phyloP scores from a whole-genome alignment of 2,113 vertebrate species.

The Mungos mungo region DNA sequence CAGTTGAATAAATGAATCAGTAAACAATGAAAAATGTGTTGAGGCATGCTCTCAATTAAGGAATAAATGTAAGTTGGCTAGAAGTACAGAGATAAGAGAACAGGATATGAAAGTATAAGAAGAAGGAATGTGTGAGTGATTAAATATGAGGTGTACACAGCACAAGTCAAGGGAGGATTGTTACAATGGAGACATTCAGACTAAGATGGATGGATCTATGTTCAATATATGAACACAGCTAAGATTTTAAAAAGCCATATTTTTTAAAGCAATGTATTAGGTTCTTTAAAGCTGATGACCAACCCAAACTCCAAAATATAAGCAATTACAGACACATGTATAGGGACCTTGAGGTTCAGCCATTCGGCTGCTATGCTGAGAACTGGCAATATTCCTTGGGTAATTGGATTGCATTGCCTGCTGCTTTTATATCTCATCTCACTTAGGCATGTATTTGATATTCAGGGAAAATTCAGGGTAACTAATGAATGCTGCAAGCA shows the following conservation, averaged over 20 bases:
- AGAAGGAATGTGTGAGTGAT: neutral
- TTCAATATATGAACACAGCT: neutral
- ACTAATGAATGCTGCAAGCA: constrained; percentile 71
- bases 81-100: constrained; percentile 8
- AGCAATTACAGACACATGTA: neutral
- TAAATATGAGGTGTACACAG: neutral
- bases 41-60: constrained; percentile 57
- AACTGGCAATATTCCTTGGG: constrained; percentile 19
- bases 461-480: constrained; percentile 69
- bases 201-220: neutral
- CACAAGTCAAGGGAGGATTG: neutral
- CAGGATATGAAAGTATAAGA: neutral
- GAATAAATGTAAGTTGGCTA: constrained; percentile 39
- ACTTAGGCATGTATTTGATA: constrained; percentile 65
- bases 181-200: neutral
- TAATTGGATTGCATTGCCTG: constrained; percentile 54
- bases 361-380: neutral
- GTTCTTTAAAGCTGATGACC: neutral
- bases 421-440: constrained; percentile 60
- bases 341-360: neutral
- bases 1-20: constrained; percentile 60
- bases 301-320: neutral
- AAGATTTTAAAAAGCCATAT: neutral
- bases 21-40: constrained; percentile 68
- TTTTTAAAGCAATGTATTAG: neutral